These are phyloP conservation scores for Pseudopleuronectes americanus DNA, from an alignment of 2,797 vertebrate genomes.

Conservation along the genomic window DNA sequence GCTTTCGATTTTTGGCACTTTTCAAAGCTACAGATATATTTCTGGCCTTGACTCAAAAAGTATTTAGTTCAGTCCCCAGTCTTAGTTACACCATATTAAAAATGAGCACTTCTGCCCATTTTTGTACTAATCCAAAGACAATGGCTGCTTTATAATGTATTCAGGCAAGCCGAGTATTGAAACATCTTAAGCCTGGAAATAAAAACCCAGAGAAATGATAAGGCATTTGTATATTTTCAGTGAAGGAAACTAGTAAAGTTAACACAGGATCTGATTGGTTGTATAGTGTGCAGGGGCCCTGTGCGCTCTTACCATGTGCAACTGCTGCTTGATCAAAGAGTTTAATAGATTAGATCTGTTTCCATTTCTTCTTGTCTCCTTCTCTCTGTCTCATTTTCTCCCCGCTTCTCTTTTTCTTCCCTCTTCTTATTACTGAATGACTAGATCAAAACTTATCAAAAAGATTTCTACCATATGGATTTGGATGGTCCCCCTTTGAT, in stretches of 20 bases:
- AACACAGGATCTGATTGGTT: slow-evolving; percentile 62
- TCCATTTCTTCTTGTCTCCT: slow-evolving; percentile 53
- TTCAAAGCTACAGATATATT: slow-evolving; percentile 1
- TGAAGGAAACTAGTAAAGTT: slow-evolving; percentile 60
- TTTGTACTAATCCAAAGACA: slow-evolving; percentile 15
- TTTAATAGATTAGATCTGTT: slow-evolving; percentile 75
- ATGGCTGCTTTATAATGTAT: slow-evolving; percentile 21
- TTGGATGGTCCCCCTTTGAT: slow-evolving; percentile 58
- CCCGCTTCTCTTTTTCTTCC: slow-evolving; percentile 7
- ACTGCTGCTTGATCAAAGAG: slow-evolving; percentile 74
- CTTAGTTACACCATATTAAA: neutral
- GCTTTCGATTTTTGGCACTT: neutral
- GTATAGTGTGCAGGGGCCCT: slow-evolving; percentile 63
- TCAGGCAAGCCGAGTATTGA: slow-evolving; percentile 24
- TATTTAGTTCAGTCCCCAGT: neutral
- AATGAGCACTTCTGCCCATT: slow-evolving; percentile 1
- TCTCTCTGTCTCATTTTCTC: slow-evolving; percentile 38
- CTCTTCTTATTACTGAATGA: slow-evolving; percentile 37
- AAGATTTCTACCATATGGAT: slow-evolving; percentile 49
- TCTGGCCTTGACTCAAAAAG: neutral
- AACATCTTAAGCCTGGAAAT: slow-evolving; percentile 26
- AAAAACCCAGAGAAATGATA: slow-evolving; percentile 38
- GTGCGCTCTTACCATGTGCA: slow-evolving; percentile 50
- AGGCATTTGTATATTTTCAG: slow-evolving; percentile 63
- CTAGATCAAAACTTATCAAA: slow-evolving; percentile 53